phyloP scores from a whole-genome alignment of 1,140 invertebrate species.

The Caenorhabditis briggsae region DNA sequence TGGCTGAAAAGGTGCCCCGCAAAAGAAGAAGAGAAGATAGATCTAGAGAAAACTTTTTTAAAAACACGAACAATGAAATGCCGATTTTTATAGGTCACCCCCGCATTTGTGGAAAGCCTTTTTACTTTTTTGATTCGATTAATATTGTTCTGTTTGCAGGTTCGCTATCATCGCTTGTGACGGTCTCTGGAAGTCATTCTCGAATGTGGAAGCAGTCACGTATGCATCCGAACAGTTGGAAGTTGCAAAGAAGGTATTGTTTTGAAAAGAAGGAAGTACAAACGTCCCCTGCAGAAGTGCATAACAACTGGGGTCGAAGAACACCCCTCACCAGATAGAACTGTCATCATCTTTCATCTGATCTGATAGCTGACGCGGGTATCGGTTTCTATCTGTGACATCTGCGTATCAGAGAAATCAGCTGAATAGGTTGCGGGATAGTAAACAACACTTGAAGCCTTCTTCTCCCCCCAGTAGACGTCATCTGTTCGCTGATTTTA shows the following conservation, averaged over 20 bases:
- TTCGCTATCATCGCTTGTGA: slow-evolving; percentile 63
- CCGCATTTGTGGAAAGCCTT: background rate
- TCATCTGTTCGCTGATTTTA: slow-evolving; percentile 31
- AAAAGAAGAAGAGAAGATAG: background rate
- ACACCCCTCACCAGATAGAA: background rate
- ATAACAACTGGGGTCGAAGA: slow-evolving; percentile 6
- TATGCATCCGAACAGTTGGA: slow-evolving; percentile 47
- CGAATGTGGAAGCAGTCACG: slow-evolving; percentile 60
- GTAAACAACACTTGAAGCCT: slow-evolving; percentile 3
- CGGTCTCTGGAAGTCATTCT: slow-evolving; percentile 64
- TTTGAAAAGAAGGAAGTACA: background rate
- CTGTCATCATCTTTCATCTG: background rate
- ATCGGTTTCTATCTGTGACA: slow-evolving; percentile 14
- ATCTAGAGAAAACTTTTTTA: background rate
- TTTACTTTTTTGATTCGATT: background rate
- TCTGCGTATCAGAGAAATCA: background rate
- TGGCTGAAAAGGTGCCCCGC: background rate
- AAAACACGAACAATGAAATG: background rate
- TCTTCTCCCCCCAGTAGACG: background rate
- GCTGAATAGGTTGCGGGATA: background rate
- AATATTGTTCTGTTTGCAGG: slow-evolving; percentile 37
- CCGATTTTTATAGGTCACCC: background rate
- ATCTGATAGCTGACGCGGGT: background rate
- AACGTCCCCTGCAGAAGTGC: background rate
- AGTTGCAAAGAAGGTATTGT: slow-evolving; percentile 43